These are phyloP conservation scores for Norana najaformis DNA, from an alignment of 2,888 invertebrate genomes.

Conservation along the genomic window DNA sequence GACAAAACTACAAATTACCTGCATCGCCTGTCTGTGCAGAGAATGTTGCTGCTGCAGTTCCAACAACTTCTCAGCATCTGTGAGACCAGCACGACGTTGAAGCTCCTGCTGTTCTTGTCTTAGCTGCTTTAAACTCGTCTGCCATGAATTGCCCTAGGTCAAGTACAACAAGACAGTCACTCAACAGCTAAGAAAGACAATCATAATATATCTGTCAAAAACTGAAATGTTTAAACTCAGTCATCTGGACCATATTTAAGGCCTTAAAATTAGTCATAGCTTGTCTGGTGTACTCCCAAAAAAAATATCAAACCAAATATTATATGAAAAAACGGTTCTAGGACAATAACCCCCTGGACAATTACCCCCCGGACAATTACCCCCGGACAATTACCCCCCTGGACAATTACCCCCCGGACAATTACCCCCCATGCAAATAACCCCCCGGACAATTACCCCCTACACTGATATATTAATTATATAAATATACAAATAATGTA, in stretches of 20 bases:
- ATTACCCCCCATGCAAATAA: too few relatives aligned
- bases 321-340: too few relatives aligned
- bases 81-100: slow-evolving; percentile 46
- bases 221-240: too few relatives aligned
- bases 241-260: neutral
- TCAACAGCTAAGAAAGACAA: neutral
- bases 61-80: slow-evolving; percentile 54
- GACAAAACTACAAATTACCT: slow-evolving; percentile 21
- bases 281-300: too few relatives aligned
- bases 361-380: too few relatives aligned
- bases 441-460: too few relatives aligned
- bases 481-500: too few relatives aligned
- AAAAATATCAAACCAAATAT: too few relatives aligned
- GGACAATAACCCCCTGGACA: too few relatives aligned
- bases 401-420: too few relatives aligned
- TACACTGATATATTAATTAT: too few relatives aligned
- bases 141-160: slow-evolving; percentile 21
- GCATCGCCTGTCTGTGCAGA: slow-evolving; percentile 57
- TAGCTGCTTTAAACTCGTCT: slow-evolving; percentile 59
- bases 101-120: slow-evolving; percentile 80
- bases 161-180: neutral
- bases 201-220: neutral
- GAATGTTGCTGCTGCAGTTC: slow-evolving; percentile 64
- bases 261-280: neutral
- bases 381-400: too few relatives aligned